Evolutionary conservation across 2,888 invertebrate genomes (phyloP), one percentile per base, ranked within the genome.

Genomic region (Ormyrus pomaceus): DNA sequence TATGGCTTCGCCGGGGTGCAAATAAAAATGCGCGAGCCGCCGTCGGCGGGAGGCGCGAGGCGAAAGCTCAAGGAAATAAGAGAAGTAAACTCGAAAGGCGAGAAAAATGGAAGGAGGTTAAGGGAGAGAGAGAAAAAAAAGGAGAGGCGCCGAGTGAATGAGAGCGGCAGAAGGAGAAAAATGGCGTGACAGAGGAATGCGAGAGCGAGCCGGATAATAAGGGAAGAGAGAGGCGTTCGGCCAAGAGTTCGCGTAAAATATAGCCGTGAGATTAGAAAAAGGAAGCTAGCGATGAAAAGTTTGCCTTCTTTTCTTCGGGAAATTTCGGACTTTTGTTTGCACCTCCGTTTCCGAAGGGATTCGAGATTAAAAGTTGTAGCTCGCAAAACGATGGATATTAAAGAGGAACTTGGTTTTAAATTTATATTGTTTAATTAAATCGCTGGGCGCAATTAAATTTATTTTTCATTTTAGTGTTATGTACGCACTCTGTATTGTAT

Each of bases 181-280:
- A 75, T 66, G 58, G 48, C 45, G 46, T 48, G 58, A 19, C 55
- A 13, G 71, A 45, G 71, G 58, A n/a, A 66, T 58, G 50, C 59
- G 11, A 59, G 45, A 59, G n/a, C 45, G 58, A n/a, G 66, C 19
- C 13, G 51, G 34, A 75, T 59, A 75, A 75, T 75, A 59, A 51
- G 59, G 59, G 34, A 7, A n/a, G 10, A 61, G 9, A 11, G 34
- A 10, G 48, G 19, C 7, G 46, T n/a, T 5, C 3, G 56, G 56
- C 10, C 3, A 9, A 5, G 46, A 13, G 9, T 6, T 62, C 0
- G 19, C 55, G 55, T 53, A 34, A 51, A 61, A 11, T 50, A 59
- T 6, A 11, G 34, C 10, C 34, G 34, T 34, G 34, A 19, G 45
- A 68, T 64, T 64, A 64, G 64, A 8, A 62, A 61, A 61, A 45